A percentile compares a stretch with the other conserved stretches of the same genome.
Evolutionary conservation across 2,113 vertebrate genomes (phyloP).

Genomic region (Procavia capensis): DNA sequence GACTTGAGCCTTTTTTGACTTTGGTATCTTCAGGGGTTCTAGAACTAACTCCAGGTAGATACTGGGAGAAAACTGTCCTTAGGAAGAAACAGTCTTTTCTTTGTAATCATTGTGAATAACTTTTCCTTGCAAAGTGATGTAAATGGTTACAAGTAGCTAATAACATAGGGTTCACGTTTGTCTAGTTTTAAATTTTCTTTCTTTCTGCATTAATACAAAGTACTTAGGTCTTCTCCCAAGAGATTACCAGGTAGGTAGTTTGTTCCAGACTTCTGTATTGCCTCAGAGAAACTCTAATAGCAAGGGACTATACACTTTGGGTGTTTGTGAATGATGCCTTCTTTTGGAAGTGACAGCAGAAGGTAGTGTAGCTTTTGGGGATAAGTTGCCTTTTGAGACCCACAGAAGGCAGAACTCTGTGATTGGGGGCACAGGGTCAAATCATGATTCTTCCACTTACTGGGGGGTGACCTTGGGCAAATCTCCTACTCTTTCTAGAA

Average conservation of each 20-base stretch:
- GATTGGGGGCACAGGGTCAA: not conserved
- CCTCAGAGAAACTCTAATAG: not conserved
- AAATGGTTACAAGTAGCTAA: not conserved
- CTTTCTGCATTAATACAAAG: not conserved
- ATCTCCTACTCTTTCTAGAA: not conserved
- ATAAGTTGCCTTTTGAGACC: slow-evolving; percentile 13
- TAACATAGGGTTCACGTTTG: not conserved
- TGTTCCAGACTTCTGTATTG: not conserved
- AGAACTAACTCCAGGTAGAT: no score
- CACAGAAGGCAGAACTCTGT: not conserved
- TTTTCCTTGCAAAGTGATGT: not conserved
- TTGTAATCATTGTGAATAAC: not conserved
- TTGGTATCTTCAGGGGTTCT: no score
- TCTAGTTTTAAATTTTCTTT: slow-evolving; percentile 47
- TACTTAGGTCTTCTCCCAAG: not conserved
- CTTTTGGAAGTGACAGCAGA: not conserved
- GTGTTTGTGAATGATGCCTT: not conserved
- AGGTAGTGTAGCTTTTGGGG: not conserved
- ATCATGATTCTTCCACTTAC: not conserved
- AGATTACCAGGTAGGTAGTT: not conserved
- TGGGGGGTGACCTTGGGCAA: slow-evolving; percentile 5
- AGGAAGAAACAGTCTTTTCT: not conserved
- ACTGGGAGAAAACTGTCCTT: not conserved
- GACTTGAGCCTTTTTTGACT: no score
- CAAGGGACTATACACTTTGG: not conserved